Evolutionary conservation across 2,797 vertebrate species (phyloP).

Genomic region (Remorina albescens): DNA sequence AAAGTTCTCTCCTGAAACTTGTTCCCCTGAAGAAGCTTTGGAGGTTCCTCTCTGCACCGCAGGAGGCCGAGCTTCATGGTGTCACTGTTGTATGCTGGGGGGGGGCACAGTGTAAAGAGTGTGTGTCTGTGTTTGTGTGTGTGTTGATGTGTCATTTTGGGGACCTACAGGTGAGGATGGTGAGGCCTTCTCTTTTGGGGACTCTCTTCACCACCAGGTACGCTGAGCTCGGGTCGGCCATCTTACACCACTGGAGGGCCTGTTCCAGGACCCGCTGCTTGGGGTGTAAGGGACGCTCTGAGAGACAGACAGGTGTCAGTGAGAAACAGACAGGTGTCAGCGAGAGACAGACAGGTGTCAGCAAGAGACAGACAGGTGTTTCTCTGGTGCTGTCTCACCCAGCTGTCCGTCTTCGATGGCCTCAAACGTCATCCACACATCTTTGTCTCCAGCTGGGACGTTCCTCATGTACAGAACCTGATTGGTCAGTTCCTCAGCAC

Average conservation of each 20-base stretch:
- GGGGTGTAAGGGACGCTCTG: constrained; percentile 94
- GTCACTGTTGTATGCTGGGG: constrained; percentile 88
- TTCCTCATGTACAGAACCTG: constrained; percentile 96
- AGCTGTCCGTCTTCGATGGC: constrained; percentile 94
- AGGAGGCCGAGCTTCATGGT: constrained; percentile 91
- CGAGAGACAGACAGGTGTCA: neutral
- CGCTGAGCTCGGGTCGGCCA: constrained; percentile 92
- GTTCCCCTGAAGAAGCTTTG: constrained; percentile 92
- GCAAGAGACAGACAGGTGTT: neutral
- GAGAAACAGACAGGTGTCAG: neutral
- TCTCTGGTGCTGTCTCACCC: constrained; percentile 78
- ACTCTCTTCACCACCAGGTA: constrained; percentile 94
- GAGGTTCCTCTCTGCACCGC: constrained; percentile 92
- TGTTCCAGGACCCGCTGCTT: constrained; percentile 97
- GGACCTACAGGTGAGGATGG: constrained; percentile 89
- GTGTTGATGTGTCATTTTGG: no score
- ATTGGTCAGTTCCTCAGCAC: constrained; percentile 95
- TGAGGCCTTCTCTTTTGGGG: constrained; percentile 88
- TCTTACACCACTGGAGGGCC: constrained; percentile 96
- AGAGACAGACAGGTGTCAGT: neutral
- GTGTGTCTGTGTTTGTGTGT: no score
- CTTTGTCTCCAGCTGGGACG: constrained; percentile 86
- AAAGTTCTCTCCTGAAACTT: constrained; percentile 96
- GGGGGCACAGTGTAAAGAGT: no score
- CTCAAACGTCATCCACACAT: constrained; percentile 96